Percentiles rank a stretch among this genome's conserved stretches.
phyloP scores from a whole-genome alignment of 2,113 vertebrate genomes.

The Dermatemys mawii region DNA sequence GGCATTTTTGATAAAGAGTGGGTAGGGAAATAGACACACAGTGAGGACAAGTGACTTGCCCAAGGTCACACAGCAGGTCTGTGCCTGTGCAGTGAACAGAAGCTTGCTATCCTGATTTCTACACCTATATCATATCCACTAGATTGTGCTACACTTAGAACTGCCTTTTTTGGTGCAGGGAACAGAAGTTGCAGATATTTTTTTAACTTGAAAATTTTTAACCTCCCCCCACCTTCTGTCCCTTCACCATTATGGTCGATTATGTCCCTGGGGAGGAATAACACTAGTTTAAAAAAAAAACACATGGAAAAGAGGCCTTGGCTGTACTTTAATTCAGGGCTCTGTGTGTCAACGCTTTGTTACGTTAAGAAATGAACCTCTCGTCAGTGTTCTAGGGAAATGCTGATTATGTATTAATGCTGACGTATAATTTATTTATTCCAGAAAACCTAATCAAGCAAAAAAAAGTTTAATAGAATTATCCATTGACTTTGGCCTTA shows the following conservation, averaged over 20 bases:
- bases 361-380: not conserved
- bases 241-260: fast-evolving
- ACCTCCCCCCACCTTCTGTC: too few species aligned
- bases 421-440: not conserved
- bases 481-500: not conserved
- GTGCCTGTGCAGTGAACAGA: fast-evolving
- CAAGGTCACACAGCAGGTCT: not conserved
- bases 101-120: fast-evolving
- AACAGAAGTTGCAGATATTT: not conserved
- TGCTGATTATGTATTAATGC: not conserved
- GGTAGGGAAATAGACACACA: not conserved
- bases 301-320: not conserved
- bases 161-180: not conserved
- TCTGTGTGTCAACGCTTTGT: not conserved
- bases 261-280: not conserved
- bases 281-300: not conserved
- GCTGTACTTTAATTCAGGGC: not conserved
- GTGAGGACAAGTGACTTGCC: not conserved
- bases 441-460: not conserved
- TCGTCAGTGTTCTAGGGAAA: not conserved
- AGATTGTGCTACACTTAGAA: not conserved
- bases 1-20: not conserved
- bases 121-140: not conserved
- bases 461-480: constrained; percentile 24
- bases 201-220: not conserved